phyloP scores from a whole-genome alignment of 2,797 vertebrate genomes.

The Buphagus erythrorhynchus region DNA sequence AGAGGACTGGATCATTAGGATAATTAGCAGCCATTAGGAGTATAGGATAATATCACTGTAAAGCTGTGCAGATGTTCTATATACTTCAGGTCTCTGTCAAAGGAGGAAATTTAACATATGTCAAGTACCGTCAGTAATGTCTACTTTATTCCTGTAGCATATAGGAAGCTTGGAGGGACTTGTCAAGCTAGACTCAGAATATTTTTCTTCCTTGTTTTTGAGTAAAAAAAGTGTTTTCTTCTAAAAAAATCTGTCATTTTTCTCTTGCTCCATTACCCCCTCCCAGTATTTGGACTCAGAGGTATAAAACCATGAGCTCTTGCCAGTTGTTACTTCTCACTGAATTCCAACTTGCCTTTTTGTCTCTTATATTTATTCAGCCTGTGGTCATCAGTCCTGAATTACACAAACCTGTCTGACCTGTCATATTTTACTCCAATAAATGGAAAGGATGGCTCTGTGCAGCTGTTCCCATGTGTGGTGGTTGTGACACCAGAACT shows the following conservation, averaged over 20 bases:
- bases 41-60: neutral
- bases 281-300: neutral
- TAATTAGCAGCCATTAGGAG: conserved; percentile 55
- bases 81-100: conserved; percentile 8
- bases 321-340: neutral
- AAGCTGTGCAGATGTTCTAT: conserved; percentile 34
- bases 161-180: neutral
- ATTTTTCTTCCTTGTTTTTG: neutral
- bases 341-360: neutral
- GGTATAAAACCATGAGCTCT: neutral
- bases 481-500: neutral
- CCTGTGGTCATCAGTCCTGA: neutral
- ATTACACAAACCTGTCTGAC: neutral
- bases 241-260: neutral
- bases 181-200: neutral
- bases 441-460: neutral
- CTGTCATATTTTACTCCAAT: neutral
- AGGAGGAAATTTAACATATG: conserved; percentile 33
- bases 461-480: neutral
- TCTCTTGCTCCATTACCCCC: neutral
- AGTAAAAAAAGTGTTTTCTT: neutral
- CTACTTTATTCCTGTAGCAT: neutral
- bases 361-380: neutral
- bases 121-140: neutral
- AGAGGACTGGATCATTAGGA: conserved; percentile 47